A percentile compares a stretch with the other conserved stretches of the same genome.
Conservation (phyloP, 2,113 vertebrate species). For the Halichoeres trimaculatus region DNA sequence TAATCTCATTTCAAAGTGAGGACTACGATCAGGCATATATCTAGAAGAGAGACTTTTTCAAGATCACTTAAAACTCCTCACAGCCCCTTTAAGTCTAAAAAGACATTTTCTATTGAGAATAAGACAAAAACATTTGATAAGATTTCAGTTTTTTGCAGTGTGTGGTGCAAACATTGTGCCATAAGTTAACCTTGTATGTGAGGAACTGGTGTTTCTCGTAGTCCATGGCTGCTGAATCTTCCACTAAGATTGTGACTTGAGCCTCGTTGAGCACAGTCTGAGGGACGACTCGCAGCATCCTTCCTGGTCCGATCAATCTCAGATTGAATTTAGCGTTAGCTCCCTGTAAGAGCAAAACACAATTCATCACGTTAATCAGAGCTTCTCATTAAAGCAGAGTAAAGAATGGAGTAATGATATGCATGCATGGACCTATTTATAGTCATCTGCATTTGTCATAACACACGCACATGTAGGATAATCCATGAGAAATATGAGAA, state of each 20-base stretch:
- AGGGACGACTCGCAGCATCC: constrained; percentile 92
- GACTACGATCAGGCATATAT: no score
- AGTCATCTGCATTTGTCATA: constrained; percentile 44
- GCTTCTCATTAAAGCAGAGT: constrained; percentile 9
- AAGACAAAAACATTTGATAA: no score
- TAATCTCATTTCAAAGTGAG: no score
- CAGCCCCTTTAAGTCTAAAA: no score
- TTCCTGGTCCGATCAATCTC: constrained; percentile 88
- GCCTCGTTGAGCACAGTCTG: constrained; percentile 96
- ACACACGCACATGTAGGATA: constrained; percentile 17
- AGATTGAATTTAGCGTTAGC: constrained; percentile 97
- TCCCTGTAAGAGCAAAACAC: constrained; percentile 81
- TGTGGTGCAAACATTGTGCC: background rate
- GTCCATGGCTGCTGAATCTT: constrained; percentile 94
- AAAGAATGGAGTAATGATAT: background rate
- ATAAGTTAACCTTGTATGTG: constrained; percentile 89
- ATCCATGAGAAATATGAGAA: constrained; percentile 27
- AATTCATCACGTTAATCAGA: constrained; percentile 11
- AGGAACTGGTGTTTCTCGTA: constrained; percentile 91
- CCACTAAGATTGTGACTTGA: constrained; percentile 94
- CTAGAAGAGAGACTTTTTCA: no score
- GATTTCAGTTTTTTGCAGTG: no score
- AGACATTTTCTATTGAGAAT: no score
- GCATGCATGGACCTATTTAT: constrained; percentile 37
- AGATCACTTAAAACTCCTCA: no score